phyloP scores from a whole-genome alignment of 1,140 invertebrate species.

The Anoplophora glabripennis region DNA sequence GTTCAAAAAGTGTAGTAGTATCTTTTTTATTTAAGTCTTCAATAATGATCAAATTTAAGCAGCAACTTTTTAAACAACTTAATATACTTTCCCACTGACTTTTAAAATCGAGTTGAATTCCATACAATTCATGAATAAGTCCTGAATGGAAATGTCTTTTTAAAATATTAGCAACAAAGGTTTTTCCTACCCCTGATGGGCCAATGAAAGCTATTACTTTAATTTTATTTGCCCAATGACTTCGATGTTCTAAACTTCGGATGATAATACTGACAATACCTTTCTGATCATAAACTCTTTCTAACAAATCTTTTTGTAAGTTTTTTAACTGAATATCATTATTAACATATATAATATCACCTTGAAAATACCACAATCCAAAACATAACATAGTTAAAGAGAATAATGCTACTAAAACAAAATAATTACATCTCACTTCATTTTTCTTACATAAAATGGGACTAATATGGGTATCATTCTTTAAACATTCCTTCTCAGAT shows the following conservation, averaged over 20 bases:
- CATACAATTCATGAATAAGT: constrained; percentile 14
- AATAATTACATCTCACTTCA: not conserved
- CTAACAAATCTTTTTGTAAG: constrained; percentile 2
- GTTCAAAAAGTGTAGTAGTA: constrained; percentile 3
- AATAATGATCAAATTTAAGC: constrained; percentile 18
- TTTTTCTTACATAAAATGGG: not conserved
- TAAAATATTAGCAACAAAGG: constrained; percentile 9
- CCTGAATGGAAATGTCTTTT: constrained; percentile 4
- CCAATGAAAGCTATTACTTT: constrained; percentile 17
- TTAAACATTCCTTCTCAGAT: no score
- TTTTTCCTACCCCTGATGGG: constrained; percentile 15
- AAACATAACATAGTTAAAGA: not conserved
- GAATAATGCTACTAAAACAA: not conserved
- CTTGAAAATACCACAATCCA: not conserved
- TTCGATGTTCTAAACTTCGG: constrained; percentile 1
- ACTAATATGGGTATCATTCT: not conserved
- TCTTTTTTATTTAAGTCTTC: constrained; percentile 14
- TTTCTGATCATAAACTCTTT: constrained; percentile 5
- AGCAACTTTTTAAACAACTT: constrained; percentile 2
- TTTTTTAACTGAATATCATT: constrained; percentile 7
- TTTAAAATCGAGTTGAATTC: constrained; percentile 1
- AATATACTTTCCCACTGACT: constrained; percentile 1
- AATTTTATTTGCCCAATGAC: not conserved
- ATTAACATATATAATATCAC: constrained; percentile 4
- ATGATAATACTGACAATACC: not conserved